These are phyloP conservation scores for Cantharis lateralis DNA, from an alignment of 2,888 invertebrate species.

Conservation along the genomic window DNA sequence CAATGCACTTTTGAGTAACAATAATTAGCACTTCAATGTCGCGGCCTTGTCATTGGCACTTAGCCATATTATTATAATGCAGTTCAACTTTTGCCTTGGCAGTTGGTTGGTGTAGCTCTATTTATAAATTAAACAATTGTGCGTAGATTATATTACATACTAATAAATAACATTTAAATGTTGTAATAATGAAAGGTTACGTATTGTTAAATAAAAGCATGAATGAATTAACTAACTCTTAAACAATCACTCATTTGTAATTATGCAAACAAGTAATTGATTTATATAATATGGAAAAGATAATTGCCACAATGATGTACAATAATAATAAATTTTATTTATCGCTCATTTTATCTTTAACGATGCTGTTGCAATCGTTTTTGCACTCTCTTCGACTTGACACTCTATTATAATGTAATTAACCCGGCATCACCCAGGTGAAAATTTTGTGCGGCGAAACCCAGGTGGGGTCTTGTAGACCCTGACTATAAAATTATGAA, in stretches of 20 bases:
- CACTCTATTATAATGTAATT: neutral
- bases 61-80: constrained; percentile 22
- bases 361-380: neutral
- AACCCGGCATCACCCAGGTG: too few relatives aligned
- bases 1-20: constrained; percentile 13
- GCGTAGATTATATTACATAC: constrained; percentile 9
- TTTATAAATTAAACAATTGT: constrained; percentile 16
- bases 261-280: neutral
- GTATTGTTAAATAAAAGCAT: neutral
- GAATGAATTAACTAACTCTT: neutral
- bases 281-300: neutral
- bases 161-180: neutral
- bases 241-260: neutral
- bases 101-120: constrained; percentile 7
- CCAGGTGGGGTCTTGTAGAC: too few relatives aligned
- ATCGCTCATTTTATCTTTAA: neutral
- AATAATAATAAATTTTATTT: neutral
- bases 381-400: neutral
- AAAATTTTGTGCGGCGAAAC: too few relatives aligned
- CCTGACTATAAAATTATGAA: too few relatives aligned
- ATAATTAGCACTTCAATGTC: constrained; percentile 34
- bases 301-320: neutral
- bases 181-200: neutral
- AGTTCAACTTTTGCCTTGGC: constrained; percentile 15
- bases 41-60: constrained; percentile 39